Base-by-base conservation (phyloP, 2,888 invertebrate genomes). In the Drosophila paramelanica region DNA sequence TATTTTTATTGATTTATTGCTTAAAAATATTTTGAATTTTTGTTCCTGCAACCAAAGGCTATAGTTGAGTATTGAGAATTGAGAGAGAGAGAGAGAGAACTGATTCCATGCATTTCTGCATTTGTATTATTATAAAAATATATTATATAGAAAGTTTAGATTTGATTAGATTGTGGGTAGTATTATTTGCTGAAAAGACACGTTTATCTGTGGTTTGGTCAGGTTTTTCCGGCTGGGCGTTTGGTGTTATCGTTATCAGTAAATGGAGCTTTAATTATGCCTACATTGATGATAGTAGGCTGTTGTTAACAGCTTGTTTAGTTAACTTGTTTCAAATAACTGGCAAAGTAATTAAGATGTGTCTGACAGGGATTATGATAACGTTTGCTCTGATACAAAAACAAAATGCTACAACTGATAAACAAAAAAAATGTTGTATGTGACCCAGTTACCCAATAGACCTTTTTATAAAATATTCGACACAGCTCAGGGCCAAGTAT, bases 261-360 rank as follows among this genome's bases (percentile, higher is more conserved):
- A 50, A 58, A 52, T 39, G 36, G 45, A 42, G 43, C 25, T 53
- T 38, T 62, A 77, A 77, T 62, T 33, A 72, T n/a, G 31, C 23
- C 23, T 42, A 39, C 46, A 47, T 5, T 13, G 11, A 0, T 57
- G 56, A 60, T 77, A 67, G 20, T 20, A 46, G n/a, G n/a, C 14
- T 49, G 42, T 60, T 73, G 67, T 73, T 69, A 55, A 67, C 67
- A 77, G 57, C 59, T 59, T 73, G 77, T 79, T 43, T 33, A 46
- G 17, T 50, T 38, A 52, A 67, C 23, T 49, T n/a, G 46, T 49
- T 52, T n/a, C 3, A 57, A 57, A 47, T 51, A 39, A 31, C 43
- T 38, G 36, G 27, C 53, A 72, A 60, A 39, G 33, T 71, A 55
- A 76, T 76, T 71, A 66, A 55, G 60, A 27, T 65, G 53, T 67